Percentiles rank a stretch among this genome's conserved stretches.
Evolutionary conservation across 2,113 vertebrate genomes (phyloP).

Genomic region (Pipa parva): DNA sequence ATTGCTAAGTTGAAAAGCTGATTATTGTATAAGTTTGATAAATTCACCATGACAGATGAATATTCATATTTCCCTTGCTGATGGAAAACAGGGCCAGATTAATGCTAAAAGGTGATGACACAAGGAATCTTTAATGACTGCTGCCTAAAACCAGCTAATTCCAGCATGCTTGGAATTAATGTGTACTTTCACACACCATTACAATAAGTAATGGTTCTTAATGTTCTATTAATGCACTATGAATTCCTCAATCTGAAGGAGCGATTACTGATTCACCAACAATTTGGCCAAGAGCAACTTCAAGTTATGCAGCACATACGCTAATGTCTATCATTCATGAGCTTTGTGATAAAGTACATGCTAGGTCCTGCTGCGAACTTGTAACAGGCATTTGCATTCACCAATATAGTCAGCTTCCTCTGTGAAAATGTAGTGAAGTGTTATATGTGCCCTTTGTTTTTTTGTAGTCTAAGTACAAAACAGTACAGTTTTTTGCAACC

Average conservation of each 20-base stretch:
- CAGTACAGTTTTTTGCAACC: no score
- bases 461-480: no score
- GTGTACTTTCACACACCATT: slow-evolving; percentile 55
- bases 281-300: slow-evolving; percentile 41
- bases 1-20: not conserved
- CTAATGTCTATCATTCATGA: not conserved
- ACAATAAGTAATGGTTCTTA: slow-evolving; percentile 58
- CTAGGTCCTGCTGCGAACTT: no score
- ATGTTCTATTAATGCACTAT: slow-evolving; percentile 58
- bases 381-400: no score
- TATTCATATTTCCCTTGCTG: slow-evolving; percentile 33
- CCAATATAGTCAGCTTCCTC: no score
- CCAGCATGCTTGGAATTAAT: slow-evolving; percentile 59
- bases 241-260: slow-evolving; percentile 54
- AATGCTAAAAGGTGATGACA: slow-evolving; percentile 40
- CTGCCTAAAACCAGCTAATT: slow-evolving; percentile 52
- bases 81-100: slow-evolving; percentile 36
- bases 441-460: no score
- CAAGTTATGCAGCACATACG: slow-evolving; percentile 1
- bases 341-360: no score
- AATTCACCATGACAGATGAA: slow-evolving; percentile 25
- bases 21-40: not conserved
- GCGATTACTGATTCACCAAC: slow-evolving; percentile 61
- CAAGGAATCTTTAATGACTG: slow-evolving; percentile 39
- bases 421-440: no score